Evolutionary conservation across 53 echinoderm and acorn worm species (phyloP).

Genomic region (Pentamera pediparva): DNA sequence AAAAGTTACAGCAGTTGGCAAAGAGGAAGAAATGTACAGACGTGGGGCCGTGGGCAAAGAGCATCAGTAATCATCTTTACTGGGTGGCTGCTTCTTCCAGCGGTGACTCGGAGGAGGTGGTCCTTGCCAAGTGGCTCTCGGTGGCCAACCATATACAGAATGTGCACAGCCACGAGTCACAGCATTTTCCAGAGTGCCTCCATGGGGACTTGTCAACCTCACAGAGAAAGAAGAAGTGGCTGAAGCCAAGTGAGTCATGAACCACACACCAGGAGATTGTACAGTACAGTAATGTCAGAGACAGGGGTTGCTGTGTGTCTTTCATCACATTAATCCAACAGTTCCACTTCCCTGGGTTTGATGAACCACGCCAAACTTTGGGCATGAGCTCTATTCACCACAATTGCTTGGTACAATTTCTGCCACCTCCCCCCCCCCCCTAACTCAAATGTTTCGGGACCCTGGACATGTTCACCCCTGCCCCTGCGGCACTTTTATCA

Average conservation of each 20-base stretch:
- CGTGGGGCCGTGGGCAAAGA: background rate
- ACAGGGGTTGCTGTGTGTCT: too few species aligned
- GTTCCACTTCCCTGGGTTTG: too few species aligned
- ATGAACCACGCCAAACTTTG: too few species aligned
- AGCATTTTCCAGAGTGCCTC: background rate
- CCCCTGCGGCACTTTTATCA: too few species aligned
- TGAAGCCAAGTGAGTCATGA: conserved; percentile 11
- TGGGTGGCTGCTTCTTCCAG: conserved; percentile 8
- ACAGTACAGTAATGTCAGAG: too few species aligned
- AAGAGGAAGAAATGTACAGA: background rate
- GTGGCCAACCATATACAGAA: conserved; percentile 10
- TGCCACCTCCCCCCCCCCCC: too few species aligned
- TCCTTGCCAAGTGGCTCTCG: conserved; percentile 19
- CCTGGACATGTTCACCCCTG: too few species aligned
- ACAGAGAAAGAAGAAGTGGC: background rate
- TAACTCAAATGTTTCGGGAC: too few species aligned
- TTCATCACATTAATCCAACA: too few species aligned
- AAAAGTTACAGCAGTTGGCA: conserved; percentile 1
- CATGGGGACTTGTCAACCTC: background rate
- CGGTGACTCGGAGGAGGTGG: background rate
- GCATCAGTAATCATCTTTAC: conserved; percentile 16
- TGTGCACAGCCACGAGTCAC: background rate
- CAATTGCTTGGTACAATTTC: too few species aligned
- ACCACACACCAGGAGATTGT: too few species aligned
- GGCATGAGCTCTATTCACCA: too few species aligned